Percentiles rank a stretch among this genome's conserved stretches.
Conservation (phyloP, 2,888 invertebrate genomes). For the Lithophane semibrunnea region DNA sequence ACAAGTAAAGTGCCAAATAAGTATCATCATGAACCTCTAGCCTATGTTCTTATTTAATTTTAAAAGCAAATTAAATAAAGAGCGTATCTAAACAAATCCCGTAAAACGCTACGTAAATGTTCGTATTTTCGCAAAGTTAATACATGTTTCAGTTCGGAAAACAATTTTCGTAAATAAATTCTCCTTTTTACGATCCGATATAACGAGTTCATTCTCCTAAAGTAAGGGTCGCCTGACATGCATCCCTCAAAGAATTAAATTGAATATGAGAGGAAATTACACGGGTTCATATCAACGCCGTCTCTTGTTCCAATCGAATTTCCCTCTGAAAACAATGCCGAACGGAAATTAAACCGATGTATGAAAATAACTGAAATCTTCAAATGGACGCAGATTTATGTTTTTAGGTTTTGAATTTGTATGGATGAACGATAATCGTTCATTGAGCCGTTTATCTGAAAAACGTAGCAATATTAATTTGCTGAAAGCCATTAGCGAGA, state of each 20-base stretch:
- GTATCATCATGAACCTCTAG: constrained; percentile 17
- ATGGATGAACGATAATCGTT: constrained; percentile 35
- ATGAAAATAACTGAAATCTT: constrained; percentile 82
- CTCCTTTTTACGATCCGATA: constrained; percentile 73
- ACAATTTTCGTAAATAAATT: constrained; percentile 76
- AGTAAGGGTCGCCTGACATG: constrained; percentile 76
- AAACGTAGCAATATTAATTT: constrained; percentile 48
- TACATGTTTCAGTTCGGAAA: constrained; percentile 69
- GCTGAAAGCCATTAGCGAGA: constrained; percentile 40
- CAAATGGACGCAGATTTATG: constrained; percentile 77
- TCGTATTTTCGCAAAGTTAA: constrained; percentile 61
- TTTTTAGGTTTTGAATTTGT: constrained; percentile 65
- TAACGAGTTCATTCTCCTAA: constrained; percentile 75
- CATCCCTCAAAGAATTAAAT: constrained; percentile 86
- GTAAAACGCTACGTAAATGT: constrained; percentile 49
- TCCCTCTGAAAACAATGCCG: constrained; percentile 86
- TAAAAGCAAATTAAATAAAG: constrained; percentile 51
- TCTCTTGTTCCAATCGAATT: constrained; percentile 85
- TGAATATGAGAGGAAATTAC: constrained; percentile 88
- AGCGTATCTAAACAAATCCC: constrained; percentile 52
- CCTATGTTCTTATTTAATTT: constrained; percentile 29
- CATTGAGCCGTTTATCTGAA: constrained; percentile 43
- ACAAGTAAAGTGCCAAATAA: constrained; percentile 1
- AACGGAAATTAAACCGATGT: constrained; percentile 88
- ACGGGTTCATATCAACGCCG: constrained; percentile 83